Conservation (phyloP, 2,113 vertebrate species). For the Pyrgilauda ruficollis region DNA sequence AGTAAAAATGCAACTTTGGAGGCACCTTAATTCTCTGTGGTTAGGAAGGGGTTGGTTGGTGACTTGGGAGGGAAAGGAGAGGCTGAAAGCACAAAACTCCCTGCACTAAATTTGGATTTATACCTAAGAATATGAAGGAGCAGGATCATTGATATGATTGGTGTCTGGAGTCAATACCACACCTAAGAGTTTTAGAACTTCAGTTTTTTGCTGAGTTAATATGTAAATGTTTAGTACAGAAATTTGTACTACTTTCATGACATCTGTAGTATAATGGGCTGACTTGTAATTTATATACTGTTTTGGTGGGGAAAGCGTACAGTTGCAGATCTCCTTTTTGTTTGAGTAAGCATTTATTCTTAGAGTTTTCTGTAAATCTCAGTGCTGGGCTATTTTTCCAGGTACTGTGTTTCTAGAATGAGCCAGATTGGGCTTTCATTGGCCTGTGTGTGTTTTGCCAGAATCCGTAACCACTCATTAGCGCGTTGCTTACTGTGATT, state of each 20-base stretch:
- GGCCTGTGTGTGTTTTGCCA: neutral
- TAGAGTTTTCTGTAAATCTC: neutral
- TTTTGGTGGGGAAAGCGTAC: neutral
- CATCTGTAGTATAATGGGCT: neutral
- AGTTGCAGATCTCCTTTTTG: neutral
- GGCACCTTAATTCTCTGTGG: neutral
- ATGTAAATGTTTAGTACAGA: neutral
- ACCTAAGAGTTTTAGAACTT: conserved; percentile 19
- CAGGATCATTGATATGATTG: neutral
- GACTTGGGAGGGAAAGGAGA: neutral
- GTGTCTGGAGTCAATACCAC: conserved; percentile 9
- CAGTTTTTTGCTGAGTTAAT: conserved; percentile 22
- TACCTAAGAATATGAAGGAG: neutral
- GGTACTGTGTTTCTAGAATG: neutral
- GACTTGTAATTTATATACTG: neutral
- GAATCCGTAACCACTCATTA: neutral
- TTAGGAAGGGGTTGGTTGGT: neutral
- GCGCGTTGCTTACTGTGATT: neutral
- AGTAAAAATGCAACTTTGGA: neutral
- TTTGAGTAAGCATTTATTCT: neutral
- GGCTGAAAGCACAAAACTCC: neutral
- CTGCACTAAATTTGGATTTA: neutral
- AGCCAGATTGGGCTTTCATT: neutral
- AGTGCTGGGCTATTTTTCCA: neutral
- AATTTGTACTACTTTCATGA: neutral